These are phyloP conservation scores for Drosophila lacteicornis DNA, from an alignment of 1,140 invertebrate genomes.

Conservation along the genomic window DNA sequence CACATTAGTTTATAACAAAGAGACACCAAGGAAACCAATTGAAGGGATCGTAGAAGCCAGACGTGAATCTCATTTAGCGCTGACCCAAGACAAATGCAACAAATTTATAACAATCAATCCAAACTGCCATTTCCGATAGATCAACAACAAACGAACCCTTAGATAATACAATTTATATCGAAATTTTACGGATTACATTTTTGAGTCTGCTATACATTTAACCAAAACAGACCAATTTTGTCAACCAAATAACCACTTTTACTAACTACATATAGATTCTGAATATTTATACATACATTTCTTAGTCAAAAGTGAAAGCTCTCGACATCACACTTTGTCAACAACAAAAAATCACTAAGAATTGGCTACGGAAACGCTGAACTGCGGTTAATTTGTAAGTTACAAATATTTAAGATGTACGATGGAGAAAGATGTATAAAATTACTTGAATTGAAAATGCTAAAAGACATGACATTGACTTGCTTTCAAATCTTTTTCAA, in stretches of 20 bases:
- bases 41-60: conserved; percentile 42
- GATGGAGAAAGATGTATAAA: conserved; percentile 12
- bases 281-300: conserved; percentile 32
- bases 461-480: conserved; percentile 39
- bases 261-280: conserved; percentile 32
- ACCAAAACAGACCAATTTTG: conserved; percentile 48
- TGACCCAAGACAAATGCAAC: conserved; percentile 53
- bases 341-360: conserved; percentile 42
- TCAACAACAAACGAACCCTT: conserved; percentile 19
- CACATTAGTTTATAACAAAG: conserved; percentile 35
- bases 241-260: conserved; percentile 20
- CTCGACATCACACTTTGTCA: conserved; percentile 30
- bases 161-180: conserved; percentile 39
- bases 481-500: conserved; percentile 69
- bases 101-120: conserved; percentile 68
- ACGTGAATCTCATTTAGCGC: conserved; percentile 66
- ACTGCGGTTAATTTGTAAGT: conserved; percentile 61
- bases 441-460: conserved; percentile 29
- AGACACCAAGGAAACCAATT: conserved; percentile 29
- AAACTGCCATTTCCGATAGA: conserved; percentile 67
- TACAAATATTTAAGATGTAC: conserved; percentile 38
- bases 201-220: conserved; percentile 35
- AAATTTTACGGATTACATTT: conserved; percentile 33
- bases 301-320: conserved; percentile 25
- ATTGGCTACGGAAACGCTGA: conserved; percentile 29